Evolutionary conservation across 2,888 invertebrate genomes (phyloP).

Genomic region (Chrysotoxum bicinctum): DNA sequence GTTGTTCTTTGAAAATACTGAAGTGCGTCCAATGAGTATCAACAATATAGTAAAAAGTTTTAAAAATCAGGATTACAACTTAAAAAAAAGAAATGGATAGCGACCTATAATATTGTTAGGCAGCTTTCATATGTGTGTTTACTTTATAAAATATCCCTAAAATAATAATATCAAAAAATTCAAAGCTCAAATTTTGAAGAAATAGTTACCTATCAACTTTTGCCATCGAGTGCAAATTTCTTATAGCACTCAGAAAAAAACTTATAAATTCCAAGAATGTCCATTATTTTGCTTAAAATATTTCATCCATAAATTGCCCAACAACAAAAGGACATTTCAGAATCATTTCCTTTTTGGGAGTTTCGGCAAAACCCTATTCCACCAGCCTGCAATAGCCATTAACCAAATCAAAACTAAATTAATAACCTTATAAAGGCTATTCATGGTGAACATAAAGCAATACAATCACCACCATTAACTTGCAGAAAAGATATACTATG

Average conservation of each 20-base stretch:
- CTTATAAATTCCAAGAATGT: not conserved
- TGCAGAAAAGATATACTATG: conserved; percentile 7
- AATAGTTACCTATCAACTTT: not conserved
- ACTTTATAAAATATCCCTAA: not conserved
- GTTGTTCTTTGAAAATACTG: too few relatives aligned
- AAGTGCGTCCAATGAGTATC: too few relatives aligned
- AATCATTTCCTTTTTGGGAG: conserved; percentile 5
- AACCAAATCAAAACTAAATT: conserved; percentile 68
- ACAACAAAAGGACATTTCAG: conserved; percentile 41
- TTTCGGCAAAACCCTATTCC: not conserved
- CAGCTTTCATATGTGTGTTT: not conserved
- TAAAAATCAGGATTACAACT: too few relatives aligned
- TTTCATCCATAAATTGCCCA: conserved; percentile 55
- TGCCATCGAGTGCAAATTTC: not conserved
- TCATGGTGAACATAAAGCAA: conserved; percentile 50
- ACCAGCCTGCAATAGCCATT: conserved; percentile 53
- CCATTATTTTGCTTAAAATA: conserved; percentile 2
- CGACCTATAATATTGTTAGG: not conserved
- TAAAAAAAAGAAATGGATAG: too few relatives aligned
- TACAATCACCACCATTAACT: conserved; percentile 57
- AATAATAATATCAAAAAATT: not conserved
- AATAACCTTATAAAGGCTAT: conserved; percentile 54
- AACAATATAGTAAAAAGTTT: too few relatives aligned
- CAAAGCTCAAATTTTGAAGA: not conserved
- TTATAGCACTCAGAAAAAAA: not conserved